Conservation (phyloP, 30 jellyfish, hydroid and myxozoan genomes). For the Aurelia sp. region DNA sequence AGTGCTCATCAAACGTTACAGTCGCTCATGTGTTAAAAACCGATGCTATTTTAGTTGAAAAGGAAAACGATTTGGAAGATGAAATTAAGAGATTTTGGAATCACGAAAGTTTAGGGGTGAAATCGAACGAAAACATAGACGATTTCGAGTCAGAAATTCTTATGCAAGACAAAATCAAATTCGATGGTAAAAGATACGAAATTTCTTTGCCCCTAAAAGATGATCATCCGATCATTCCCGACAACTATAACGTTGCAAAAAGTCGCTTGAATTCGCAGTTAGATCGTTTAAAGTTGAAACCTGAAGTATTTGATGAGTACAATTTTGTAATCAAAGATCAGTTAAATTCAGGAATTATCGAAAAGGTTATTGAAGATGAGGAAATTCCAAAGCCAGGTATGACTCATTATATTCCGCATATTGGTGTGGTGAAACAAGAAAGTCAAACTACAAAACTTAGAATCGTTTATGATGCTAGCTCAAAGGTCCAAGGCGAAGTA, state of each 20-base stretch:
- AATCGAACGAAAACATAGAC: neutral
- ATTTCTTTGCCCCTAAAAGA: slow-evolving; percentile 8
- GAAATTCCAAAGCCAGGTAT: neutral
- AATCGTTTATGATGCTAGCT: slow-evolving; percentile 52
- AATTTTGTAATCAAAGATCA: slow-evolving; percentile 31
- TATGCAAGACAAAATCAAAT: neutral
- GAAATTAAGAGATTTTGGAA: slow-evolving; percentile 40
- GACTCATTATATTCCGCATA: slow-evolving; percentile 35
- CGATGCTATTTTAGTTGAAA: neutral
- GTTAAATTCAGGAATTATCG: slow-evolving; percentile 7
- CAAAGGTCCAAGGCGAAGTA: slow-evolving; percentile 21
- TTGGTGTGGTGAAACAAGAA: slow-evolving; percentile 10
- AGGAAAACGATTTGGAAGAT: neutral
- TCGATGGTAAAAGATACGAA: slow-evolving; percentile 18
- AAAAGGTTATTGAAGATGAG: neutral
- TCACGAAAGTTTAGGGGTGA: neutral
- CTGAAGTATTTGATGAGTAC: slow-evolving; percentile 29
- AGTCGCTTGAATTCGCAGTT: slow-evolving; percentile 5
- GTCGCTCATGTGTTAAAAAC: slow-evolving; percentile 17
- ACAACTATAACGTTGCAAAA: slow-evolving; percentile 3
- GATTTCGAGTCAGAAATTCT: neutral
- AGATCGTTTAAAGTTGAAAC: neutral
- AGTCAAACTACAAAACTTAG: slow-evolving; percentile 25
- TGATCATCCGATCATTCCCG: neutral
- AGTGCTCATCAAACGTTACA: slow-evolving; percentile 30